A percentile compares a stretch with the other conserved stretches of the same genome.
These are phyloP conservation scores for Reticulitermes lucifugus DNA, from an alignment of 2,888 invertebrate genomes.

Conservation along the genomic window DNA sequence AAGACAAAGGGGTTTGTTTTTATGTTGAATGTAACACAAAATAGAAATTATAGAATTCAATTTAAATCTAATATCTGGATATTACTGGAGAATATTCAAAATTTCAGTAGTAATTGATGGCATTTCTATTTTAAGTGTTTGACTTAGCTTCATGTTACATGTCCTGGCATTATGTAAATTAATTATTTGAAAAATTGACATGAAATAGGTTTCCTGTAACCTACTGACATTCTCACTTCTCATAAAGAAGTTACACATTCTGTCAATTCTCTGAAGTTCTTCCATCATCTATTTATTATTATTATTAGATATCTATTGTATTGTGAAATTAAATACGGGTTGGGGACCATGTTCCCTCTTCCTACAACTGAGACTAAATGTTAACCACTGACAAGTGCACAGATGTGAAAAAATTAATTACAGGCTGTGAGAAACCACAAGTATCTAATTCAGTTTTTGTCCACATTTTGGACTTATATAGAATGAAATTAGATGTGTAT, in stretches of 20 bases:
- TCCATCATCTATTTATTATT: slow-evolving; percentile 2
- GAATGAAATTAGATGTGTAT: not conserved
- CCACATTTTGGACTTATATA: not conserved
- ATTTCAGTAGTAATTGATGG: not conserved
- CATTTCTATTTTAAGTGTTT: not conserved
- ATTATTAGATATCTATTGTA: not conserved
- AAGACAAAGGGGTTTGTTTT: no score
- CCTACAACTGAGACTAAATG: not conserved
- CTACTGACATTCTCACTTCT: not conserved
- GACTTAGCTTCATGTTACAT: not conserved
- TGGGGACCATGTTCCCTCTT: not conserved
- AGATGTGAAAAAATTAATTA: not conserved
- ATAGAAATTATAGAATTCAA: no score
- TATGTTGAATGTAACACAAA: no score
- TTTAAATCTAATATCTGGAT: not conserved
- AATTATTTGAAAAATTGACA: no score
- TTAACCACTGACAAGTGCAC: not conserved
- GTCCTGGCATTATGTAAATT: not conserved
- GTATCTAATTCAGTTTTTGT: not conserved
- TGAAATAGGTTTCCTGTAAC: not conserved
- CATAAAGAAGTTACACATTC: not conserved
- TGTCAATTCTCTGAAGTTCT: slow-evolving; percentile 20
- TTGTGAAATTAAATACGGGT: slow-evolving; percentile 16
- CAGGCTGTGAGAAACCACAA: slow-evolving; percentile 20
- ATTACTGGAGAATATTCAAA: not conserved